These are phyloP conservation scores for Anseranas semipalmata DNA, from an alignment of 2,113 vertebrate species.

Conservation along the genomic window DNA sequence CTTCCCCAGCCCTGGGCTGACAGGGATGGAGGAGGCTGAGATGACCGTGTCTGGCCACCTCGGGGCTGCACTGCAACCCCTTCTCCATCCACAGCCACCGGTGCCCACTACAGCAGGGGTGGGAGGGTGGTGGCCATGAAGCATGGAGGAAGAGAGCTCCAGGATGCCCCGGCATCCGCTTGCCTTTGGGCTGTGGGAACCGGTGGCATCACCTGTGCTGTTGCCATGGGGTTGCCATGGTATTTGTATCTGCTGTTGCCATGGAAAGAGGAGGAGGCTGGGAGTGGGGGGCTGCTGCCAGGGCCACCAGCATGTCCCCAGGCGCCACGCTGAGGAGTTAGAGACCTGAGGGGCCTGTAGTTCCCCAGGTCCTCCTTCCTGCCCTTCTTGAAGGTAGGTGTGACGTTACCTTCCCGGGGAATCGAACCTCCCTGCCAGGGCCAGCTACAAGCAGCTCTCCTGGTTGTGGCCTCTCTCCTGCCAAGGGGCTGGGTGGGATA, in stretches of 20 bases:
- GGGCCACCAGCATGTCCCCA: not conserved
- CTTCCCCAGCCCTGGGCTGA: not conserved
- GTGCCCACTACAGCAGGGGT: not conserved
- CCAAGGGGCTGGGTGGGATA: not conserved
- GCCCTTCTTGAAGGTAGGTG: not conserved
- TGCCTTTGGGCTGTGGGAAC: not conserved
- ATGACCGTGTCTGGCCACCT: not conserved
- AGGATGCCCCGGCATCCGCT: accelerated
- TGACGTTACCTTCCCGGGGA: not conserved
- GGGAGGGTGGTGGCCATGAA: not conserved
- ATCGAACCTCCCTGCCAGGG: not conserved
- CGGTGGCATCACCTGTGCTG: not conserved
- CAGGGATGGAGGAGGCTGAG: not conserved
- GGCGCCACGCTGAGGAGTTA: not conserved
- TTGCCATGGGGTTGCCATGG: constrained; percentile 48
- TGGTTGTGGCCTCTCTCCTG: not conserved
- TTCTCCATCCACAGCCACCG: not conserved
- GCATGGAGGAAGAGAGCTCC: not conserved
- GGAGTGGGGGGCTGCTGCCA: not conserved
- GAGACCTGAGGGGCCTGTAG: not conserved
- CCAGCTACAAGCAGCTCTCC: not conserved
- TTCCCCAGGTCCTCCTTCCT: not conserved
- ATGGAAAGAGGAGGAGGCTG: not conserved
- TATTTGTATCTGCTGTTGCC: not conserved
- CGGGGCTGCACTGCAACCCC: not conserved